Evolutionary conservation across 2,797 vertebrate species (phyloP).

Genomic region (Rousettus madagascariensis): DNA sequence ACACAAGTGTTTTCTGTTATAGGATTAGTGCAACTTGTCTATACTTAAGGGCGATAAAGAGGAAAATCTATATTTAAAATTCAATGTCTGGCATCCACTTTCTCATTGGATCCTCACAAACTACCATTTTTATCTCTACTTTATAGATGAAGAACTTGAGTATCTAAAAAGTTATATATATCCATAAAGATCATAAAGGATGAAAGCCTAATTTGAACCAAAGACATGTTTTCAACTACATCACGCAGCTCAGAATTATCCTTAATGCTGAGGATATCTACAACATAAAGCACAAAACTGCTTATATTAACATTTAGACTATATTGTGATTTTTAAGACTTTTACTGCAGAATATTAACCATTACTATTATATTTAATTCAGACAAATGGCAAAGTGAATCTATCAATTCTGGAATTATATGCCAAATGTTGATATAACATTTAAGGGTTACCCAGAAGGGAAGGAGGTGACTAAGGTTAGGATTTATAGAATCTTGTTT

Average conservation of each 20-base stretch:
- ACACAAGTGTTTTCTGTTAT: not conserved
- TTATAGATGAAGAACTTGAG: not conserved
- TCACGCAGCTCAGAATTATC: not conserved
- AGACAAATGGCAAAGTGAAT: not conserved
- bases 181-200: not conserved
- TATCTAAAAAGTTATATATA: not conserved
- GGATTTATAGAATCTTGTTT: not conserved
- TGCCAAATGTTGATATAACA: not conserved
- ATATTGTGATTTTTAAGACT: not conserved
- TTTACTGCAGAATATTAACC: not conserved
- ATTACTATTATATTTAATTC: not conserved
- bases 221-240: not conserved
- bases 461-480: not conserved
- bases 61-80: not conserved
- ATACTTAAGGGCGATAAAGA: not conserved
- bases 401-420: not conserved
- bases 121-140: not conserved
- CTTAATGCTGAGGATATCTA: not conserved
- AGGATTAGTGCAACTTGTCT: not conserved
- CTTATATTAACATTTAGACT: not conserved
- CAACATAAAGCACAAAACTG: not conserved
- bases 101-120: not conserved
- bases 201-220: not conserved
- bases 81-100: not conserved
- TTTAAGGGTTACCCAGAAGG: not conserved